phyloP scores from a whole-genome alignment of 2,888 invertebrate genomes.

The Drosophila barbarae region DNA sequence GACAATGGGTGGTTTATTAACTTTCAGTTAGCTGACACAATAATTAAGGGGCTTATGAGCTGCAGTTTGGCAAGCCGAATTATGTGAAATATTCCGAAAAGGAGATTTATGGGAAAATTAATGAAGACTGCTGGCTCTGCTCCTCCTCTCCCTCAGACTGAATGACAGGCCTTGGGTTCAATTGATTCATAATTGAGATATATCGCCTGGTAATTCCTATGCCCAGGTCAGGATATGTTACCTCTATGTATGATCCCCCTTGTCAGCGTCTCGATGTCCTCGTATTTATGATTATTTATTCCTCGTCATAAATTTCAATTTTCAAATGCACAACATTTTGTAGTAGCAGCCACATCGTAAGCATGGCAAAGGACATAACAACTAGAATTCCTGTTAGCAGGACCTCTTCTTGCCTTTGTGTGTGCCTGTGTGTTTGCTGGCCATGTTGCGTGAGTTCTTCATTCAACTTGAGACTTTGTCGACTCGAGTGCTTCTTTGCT shows the following conservation, averaged over 20 bases:
- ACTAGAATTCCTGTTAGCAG: conserved; percentile 25
- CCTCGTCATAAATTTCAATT: conserved; percentile 38
- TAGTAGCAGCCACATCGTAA: conserved; percentile 9
- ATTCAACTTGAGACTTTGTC: conserved; percentile 60
- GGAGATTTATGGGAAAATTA: conserved; percentile 25
- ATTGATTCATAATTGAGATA: conserved; percentile 21
- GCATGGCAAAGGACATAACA: conserved; percentile 32
- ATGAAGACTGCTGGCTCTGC: neutral
- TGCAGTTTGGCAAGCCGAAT: conserved; percentile 26
- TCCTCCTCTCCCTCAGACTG: neutral
- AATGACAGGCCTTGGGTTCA: conserved; percentile 3
- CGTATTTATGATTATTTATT: conserved; percentile 10
- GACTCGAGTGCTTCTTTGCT: conserved; percentile 59
- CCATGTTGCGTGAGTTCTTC: conserved; percentile 65
- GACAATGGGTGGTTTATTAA: conserved; percentile 43
- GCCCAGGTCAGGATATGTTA: conserved; percentile 6
- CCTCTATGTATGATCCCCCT: neutral
- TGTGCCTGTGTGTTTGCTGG: conserved; percentile 9
- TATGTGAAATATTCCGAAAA: conserved; percentile 7
- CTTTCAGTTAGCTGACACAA: conserved; percentile 44
- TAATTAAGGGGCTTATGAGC: conserved; percentile 34
- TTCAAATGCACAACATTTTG: conserved; percentile 33
- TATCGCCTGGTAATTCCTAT: neutral
- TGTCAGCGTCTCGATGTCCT: conserved; percentile 7
- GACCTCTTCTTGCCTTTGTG: conserved; percentile 11